Evolutionary conservation across 2,113 vertebrate species (phyloP).

Genomic region (Oreochromis niloticus): DNA sequence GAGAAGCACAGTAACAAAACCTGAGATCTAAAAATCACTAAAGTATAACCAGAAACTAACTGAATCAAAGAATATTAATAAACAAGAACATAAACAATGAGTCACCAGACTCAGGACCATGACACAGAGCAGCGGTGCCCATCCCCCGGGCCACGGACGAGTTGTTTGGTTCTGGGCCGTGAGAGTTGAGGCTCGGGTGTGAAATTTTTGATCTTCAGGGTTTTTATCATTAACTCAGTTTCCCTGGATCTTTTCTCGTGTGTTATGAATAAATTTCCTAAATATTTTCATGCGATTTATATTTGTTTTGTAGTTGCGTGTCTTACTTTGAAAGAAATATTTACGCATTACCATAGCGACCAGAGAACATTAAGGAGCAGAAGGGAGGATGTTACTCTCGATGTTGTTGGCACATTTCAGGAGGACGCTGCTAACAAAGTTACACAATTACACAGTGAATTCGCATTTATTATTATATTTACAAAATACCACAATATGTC

Average conservation of each 20-base stretch:
- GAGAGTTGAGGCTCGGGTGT: neutral
- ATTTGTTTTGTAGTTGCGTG: no score
- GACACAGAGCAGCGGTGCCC: neutral
- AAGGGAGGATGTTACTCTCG: neutral
- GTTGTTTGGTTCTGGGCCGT: neutral
- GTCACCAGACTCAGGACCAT: neutral
- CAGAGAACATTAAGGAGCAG: neutral
- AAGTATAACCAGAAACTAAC: neutral
- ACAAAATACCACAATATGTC: rapidly evolving
- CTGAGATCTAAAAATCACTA: neutral
- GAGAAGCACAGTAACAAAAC: neutral
- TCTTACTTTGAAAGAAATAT: neutral
- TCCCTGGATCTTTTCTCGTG: rapidly evolving
- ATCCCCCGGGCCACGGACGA: rapidly evolving
- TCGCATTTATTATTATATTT: rapidly evolving
- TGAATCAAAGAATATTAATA: neutral
- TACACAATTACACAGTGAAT: neutral
- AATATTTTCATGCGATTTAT: rapidly evolving
- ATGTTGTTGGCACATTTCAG: no score
- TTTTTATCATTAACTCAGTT: rapidly evolving
- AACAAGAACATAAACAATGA: neutral
- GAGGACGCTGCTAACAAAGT: neutral
- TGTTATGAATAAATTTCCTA: neutral
- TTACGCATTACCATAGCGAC: neutral
- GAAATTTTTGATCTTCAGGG: rapidly evolving